Conservation (phyloP, 2,797 vertebrate species). For the Spinibarbus caldwelli region DNA sequence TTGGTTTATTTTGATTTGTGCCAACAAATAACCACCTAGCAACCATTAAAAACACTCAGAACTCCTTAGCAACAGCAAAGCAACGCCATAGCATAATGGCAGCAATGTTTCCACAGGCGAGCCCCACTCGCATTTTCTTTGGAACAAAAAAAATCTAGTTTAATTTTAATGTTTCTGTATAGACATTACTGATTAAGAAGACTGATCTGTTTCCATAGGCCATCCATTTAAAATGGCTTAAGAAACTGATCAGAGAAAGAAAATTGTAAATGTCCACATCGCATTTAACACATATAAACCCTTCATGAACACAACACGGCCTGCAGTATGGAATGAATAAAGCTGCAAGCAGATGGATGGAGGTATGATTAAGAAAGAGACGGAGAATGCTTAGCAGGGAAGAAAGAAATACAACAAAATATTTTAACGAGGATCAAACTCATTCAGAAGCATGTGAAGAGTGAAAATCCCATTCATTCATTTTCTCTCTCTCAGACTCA, state of each 20-base stretch:
- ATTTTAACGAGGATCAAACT: not conserved
- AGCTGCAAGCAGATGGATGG: constrained; percentile 19
- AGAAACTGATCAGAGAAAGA: not conserved
- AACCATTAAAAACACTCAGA: not conserved
- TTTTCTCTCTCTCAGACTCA: not conserved
- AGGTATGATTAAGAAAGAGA: not conserved
- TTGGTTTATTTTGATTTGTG: not conserved
- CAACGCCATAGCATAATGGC: not conserved
- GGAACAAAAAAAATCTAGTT: not conserved
- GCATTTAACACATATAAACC: not conserved
- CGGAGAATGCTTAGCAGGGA: not conserved
- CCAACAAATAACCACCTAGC: not conserved
- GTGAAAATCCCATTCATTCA: not conserved
- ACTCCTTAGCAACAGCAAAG: constrained; percentile 15
- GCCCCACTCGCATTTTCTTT: too few relatives aligned
- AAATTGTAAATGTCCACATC: not conserved
- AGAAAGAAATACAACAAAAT: not conserved
- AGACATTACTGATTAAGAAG: not conserved
- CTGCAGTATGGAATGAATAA: constrained; percentile 16
- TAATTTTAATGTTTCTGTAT: not conserved
- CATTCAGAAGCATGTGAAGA: not conserved
- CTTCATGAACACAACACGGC: not conserved
- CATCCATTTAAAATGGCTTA: not conserved
- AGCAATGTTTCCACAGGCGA: constrained; percentile 4
- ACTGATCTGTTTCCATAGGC: not conserved